Percentiles rank a stretch among this genome's conserved stretches.
Conservation (phyloP, 2,113 vertebrate genomes). For the Notarius lentiginosus region DNA sequence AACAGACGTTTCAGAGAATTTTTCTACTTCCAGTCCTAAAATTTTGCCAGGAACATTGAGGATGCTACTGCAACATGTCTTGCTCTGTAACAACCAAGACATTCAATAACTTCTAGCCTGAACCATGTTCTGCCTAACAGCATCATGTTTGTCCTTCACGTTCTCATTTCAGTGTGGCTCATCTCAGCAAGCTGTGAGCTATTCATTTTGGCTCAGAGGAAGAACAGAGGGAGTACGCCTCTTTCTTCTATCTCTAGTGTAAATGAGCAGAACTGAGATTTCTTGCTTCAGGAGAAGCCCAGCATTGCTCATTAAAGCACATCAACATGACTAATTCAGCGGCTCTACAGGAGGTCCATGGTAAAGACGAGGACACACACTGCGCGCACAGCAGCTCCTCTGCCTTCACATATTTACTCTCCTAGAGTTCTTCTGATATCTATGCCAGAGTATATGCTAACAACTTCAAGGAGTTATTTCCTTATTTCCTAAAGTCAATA, state of each 20-base stretch:
- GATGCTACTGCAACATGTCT: not conserved
- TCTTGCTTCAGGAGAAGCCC: conserved; percentile 57
- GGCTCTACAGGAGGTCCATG: conserved; percentile 64
- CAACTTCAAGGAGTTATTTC: conserved; percentile 17
- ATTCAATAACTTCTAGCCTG: not conserved
- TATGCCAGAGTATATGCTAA: conserved; percentile 14
- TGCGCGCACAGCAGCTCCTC: conserved; percentile 20
- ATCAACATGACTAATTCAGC: conserved; percentile 71
- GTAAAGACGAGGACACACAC: conserved; percentile 60
- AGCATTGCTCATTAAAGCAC: conserved; percentile 67
- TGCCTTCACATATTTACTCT: conserved; percentile 17
- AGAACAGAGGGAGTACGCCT: conserved; percentile 34
- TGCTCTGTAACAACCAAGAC: not conserved
- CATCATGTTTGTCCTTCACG: not conserved
- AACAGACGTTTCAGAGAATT: no score
- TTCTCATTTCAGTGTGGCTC: conserved; percentile 27
- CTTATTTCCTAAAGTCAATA: conserved; percentile 22
- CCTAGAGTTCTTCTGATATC: conserved; percentile 24
- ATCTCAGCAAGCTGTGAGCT: conserved; percentile 53
- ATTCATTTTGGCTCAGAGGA: conserved; percentile 64
- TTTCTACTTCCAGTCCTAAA: not conserved
- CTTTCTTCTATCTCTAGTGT: conserved; percentile 21
- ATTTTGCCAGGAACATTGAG: not conserved
- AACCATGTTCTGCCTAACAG: conserved; percentile 29
- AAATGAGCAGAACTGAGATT: conserved; percentile 15